These are phyloP conservation scores for Lynx canadensis DNA, from an alignment of 2,113 vertebrate genomes.

Conservation along the genomic window DNA sequence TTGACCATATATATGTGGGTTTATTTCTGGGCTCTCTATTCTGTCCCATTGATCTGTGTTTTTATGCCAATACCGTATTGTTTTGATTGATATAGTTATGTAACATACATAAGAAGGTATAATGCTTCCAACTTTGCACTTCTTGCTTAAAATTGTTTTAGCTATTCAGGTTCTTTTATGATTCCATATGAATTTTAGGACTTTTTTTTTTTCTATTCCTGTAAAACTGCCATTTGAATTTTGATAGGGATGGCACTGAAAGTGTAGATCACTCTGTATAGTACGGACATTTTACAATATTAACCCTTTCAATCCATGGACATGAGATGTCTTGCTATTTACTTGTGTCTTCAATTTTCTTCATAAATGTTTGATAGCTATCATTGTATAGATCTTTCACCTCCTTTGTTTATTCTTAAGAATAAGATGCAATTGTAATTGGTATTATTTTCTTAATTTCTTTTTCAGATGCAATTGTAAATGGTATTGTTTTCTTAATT, in stretches of 20 bases:
- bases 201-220: neutral
- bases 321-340: neutral
- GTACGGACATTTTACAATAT: neutral
- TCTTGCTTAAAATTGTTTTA: neutral
- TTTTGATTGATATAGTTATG: neutral
- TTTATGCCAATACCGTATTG: neutral
- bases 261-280: neutral
- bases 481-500: neutral
- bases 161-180: neutral
- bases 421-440: neutral
- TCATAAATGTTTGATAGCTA: neutral
- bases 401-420: neutral
- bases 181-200: neutral
- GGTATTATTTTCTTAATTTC: neutral
- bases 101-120: neutral
- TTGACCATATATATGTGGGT: neutral
- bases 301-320: neutral
- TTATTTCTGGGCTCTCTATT: neutral
- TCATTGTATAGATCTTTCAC: neutral
- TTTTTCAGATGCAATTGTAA: neutral
- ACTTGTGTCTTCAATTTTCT: neutral
- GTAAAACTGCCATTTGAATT: neutral
- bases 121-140: neutral
- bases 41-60: neutral
- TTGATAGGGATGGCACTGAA: neutral